Evolutionary conservation across 92 coral and sea anemone genomes (phyloP).

Genomic region (Phenganax subtilis): DNA sequence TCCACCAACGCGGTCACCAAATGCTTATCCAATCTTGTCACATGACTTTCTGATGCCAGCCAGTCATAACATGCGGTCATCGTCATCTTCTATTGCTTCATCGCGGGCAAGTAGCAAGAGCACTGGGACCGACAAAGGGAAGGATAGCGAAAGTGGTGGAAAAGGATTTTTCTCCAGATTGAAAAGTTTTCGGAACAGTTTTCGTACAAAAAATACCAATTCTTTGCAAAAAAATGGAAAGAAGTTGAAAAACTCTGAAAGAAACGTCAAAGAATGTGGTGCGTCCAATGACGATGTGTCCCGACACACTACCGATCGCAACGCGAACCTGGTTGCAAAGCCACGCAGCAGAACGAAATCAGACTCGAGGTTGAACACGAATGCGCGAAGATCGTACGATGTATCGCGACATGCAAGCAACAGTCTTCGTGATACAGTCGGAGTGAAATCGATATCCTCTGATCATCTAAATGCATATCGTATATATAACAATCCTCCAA

Average conservation of each 20-base stretch:
- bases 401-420: not conserved
- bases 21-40: not conserved
- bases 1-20: too few species aligned
- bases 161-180: slow-evolving; percentile 24
- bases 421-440: slow-evolving; percentile 27
- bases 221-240: not conserved
- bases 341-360: slow-evolving; percentile 5
- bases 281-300: not conserved
- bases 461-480: slow-evolving; percentile 27
- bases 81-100: slow-evolving; percentile 14
- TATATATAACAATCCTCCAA: not conserved
- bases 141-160: not conserved
- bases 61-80: not conserved
- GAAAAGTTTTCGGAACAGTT: slow-evolving; percentile 28
- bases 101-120: slow-evolving; percentile 15
- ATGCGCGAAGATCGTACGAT: slow-evolving; percentile 24
- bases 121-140: slow-evolving; percentile 7
- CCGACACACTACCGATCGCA: not conserved
- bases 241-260: not conserved
- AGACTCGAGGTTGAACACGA: not conserved
- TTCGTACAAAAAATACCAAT: slow-evolving; percentile 21
- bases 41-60: not conserved
- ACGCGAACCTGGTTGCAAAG: not conserved
- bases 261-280: not conserved
- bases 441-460: slow-evolving; percentile 27